Evolutionary conservation across 2,113 vertebrate species (phyloP).

Genomic region (Sus scrofa): T2T-Sscrofa CM000817.6:82426001-82426500

Average conservation of each 20-base stretch:
- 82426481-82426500: neutral
- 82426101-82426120: neutral
- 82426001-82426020: accelerated
- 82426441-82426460: neutral
- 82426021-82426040: neutral
- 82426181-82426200: neutral
- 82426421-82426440: neutral
- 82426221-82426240: neutral
- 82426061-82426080: neutral
- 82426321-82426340: neutral
- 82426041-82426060: neutral
- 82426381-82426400: neutral
- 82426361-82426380: neutral
- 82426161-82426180: neutral
- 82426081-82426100: neutral
- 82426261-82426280: accelerated
- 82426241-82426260: no score
- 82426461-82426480: no score
- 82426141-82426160: neutral
- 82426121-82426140: neutral
- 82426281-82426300: neutral
- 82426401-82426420: neutral
- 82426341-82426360: neutral
- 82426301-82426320: neutral
- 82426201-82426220: neutral